Evolutionary conservation across 37 sponge, comb jelly and placozoan species (phyloP).

Genomic region (Theonella swinhoei): DNA sequence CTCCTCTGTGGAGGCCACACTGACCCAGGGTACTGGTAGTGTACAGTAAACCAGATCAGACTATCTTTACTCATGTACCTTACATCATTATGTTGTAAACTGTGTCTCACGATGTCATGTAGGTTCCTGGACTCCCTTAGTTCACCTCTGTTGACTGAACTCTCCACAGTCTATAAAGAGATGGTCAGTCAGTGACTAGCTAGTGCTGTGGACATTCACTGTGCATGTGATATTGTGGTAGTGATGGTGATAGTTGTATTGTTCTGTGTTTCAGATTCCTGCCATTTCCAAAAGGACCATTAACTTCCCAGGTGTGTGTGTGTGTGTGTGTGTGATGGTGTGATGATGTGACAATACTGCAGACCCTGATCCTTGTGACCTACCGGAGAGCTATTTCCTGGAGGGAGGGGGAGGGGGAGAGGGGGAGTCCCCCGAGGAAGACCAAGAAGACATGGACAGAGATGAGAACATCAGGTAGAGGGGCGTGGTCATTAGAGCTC

Average conservation of each 20-base stretch:
- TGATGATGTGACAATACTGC: background rate
- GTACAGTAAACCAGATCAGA: too few relatives aligned
- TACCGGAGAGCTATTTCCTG: constrained; percentile 63
- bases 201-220: too few relatives aligned
- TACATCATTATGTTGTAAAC: too few relatives aligned
- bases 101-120: too few relatives aligned
- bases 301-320: constrained; percentile 50
- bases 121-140: constrained; percentile 38
- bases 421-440: constrained; percentile 32
- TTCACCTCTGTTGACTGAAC: constrained; percentile 7
- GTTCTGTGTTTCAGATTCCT: constrained; percentile 16
- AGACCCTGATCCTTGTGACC: constrained; percentile 30
- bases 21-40: too few relatives aligned
- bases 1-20: too few relatives aligned
- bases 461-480: too few relatives aligned
- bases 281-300: constrained; percentile 9
- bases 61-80: too few relatives aligned
- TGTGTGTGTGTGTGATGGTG: background rate
- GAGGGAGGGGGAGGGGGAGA: constrained; percentile 6
- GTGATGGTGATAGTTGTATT: background rate
- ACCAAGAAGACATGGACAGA: too few relatives aligned
- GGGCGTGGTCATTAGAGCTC: too few relatives aligned
- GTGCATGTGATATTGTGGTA: background rate
- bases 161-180: constrained; percentile 29
- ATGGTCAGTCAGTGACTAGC: constrained; percentile 58